Percentiles rank a stretch among this genome's conserved stretches.
Evolutionary conservation across 2,888 invertebrate species (phyloP).

Genomic region (Mythimna vitellina): DNA sequence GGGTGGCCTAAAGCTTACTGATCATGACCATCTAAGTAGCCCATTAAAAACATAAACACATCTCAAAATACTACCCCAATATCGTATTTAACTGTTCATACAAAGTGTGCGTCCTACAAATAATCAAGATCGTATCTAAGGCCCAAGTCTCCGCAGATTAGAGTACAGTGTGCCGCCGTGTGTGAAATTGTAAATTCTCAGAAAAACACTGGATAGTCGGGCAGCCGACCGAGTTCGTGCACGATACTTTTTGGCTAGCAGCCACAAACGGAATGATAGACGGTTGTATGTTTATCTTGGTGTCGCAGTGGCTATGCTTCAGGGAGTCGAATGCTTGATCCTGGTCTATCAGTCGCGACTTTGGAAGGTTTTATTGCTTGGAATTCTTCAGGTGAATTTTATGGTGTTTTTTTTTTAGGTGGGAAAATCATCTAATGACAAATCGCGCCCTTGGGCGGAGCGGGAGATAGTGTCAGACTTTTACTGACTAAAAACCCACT

Average conservation of each 20-base stretch:
- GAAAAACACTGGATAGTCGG: constrained; percentile 43
- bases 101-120: constrained; percentile 27
- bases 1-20: too few species aligned
- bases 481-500: too few species aligned
- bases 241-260: constrained; percentile 51
- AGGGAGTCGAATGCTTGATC: constrained; percentile 42
- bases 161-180: constrained; percentile 31
- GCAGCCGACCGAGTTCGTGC: constrained; percentile 14
- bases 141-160: constrained; percentile 38
- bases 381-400: constrained; percentile 27
- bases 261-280: constrained; percentile 55
- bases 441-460: too few species aligned
- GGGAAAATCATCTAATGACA: too few species aligned
- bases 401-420: too few species aligned
- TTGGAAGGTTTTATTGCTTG: constrained; percentile 19
- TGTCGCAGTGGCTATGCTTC: constrained; percentile 39
- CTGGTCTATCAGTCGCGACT: constrained; percentile 30
- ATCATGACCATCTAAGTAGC: too few species aligned
- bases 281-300: constrained; percentile 45
- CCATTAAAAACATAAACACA: background rate
- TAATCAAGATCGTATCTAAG: constrained; percentile 54
- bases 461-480: too few species aligned
- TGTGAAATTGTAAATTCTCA: constrained; percentile 59
- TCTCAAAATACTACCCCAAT: constrained; percentile 8
- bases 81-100: constrained; percentile 33